Evolutionary conservation across 2,888 invertebrate genomes (phyloP), one percentile per base, ranked within the genome.

Genomic region (Melangyna quadrimaculata): DNA sequence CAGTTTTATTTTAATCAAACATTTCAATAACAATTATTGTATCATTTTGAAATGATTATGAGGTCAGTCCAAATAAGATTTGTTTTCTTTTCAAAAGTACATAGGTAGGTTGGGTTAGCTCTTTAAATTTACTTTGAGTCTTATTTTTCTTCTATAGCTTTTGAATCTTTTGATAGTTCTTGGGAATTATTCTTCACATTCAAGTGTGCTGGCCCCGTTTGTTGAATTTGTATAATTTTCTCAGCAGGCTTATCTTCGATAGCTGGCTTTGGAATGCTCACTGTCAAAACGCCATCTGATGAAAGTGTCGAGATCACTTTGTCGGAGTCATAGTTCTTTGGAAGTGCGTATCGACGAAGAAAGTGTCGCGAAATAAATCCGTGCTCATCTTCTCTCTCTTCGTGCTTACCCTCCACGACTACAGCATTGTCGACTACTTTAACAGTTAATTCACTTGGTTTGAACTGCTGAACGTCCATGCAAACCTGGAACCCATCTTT

Each of bases 291-390:
- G 1, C 96, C 97, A 89, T 96, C 96, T 5, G 95, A 94, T 45
- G 96, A 96, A 27, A 97, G 92, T 59, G 94, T 95, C 2, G 96
- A 96, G 78, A 94, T 94, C 0, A 97, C 95, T 55, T 95, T 94
- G 82, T 94, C 95, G 6, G 96, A 93, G 75, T 97, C 95, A 78
- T 95, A 96, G 0, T 95, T 96, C 88, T 95, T 94, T 0, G 97
- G 97, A 61, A 97, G 90, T 63, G 94, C 90, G 90, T 97, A 97
- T 81, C 95, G 94, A 65, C 97, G 93, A 80, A 95, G 94, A 88
- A 97, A 96, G 87, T 97, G 95, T 72, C 96, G 94, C 40, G 95
- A 94, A 17, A 96, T 94, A 90, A 94, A 95, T 0, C 96, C 96
- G 88, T 95, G 95, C 14, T 95, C 94, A 87, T 96, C 96, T 59